Evolutionary conservation across 2,113 vertebrate genomes (phyloP), one percentile per base, ranked within the genome.

Genomic region (Mola mola): DNA sequence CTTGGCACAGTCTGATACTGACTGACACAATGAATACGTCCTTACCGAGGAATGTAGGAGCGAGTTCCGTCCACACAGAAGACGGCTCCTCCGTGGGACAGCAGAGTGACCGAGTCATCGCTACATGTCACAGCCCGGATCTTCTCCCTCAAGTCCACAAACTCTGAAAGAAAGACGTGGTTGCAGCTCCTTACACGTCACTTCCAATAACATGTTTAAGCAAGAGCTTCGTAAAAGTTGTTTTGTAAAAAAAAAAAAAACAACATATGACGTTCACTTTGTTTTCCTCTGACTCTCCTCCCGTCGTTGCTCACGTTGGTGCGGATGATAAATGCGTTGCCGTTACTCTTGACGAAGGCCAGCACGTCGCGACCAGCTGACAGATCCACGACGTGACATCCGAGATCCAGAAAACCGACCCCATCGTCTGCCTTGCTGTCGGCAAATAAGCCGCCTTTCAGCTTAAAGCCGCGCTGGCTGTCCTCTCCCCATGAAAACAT

Each of bases 401-500:
- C 2, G 12, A 75, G 9, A 3, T 59, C 1, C 1, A 70, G 0
- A 1, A 2, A 8, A 1, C 8, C 2, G 0, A 62, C 11, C 5
- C 38, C 55, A 1, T 9, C 57, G 3, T 11, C 29, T 1, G 59
- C 0, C 0, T 4, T 0, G 1, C 10, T 2, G 21, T 21, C 24
- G 11, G 6, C 0, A 1, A 1, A 1, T 1, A 36, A 4, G 16
- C 25, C 15, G 1, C 31, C 37, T n/a, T 16, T 67, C 0, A 60
- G 0, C 13, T 47, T 3, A 6, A 80, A 85, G 20, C 75, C 72
- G 3, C 40, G 36, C 25, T 3, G 38, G 7, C 48, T n/a, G 66
- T 87, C 66, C 37, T 88, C 68, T 15, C 86, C 86, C 79, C 83
- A 84, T 0, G 72, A 57, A 7, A 74, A 67, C 86, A 86, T 84